phyloP scores from a whole-genome alignment of 2,797 vertebrate species.

The Trachurus trachurus region DNA sequence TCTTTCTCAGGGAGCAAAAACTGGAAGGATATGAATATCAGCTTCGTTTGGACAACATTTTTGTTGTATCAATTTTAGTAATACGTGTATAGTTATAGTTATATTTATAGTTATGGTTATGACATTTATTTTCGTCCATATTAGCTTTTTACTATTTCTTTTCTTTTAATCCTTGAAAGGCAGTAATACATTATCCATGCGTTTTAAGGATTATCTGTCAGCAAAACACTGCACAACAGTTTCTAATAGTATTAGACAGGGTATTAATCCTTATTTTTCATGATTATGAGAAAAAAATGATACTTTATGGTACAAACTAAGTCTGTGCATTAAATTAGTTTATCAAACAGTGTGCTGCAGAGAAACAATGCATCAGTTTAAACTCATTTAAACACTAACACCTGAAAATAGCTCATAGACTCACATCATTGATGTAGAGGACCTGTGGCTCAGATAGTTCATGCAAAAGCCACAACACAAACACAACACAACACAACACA shows the following conservation, averaged over 20 bases:
- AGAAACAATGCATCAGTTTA: background rate
- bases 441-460: background rate
- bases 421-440: background rate
- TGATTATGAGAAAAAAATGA: background rate
- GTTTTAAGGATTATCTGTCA: background rate
- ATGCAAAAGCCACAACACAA: no score
- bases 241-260: background rate
- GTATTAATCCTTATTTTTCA: no score
- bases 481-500: no score
- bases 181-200: background rate
- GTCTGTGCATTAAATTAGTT: background rate
- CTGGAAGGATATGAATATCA: constrained; percentile 1
- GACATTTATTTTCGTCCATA: background rate
- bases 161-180: background rate
- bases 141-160: background rate
- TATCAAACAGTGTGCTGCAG: background rate
- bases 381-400: background rate
- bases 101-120: no score
- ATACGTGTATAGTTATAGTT: no score
- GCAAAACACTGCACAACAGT: background rate
- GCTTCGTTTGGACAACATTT: background rate
- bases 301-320: background rate
- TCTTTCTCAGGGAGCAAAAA: background rate
- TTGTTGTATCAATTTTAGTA: background rate
- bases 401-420: background rate